Percentiles rank a stretch among this genome's conserved stretches.
These are phyloP conservation scores for Melanotaenia trifasciata DNA, from an alignment of 2,797 vertebrate genomes.

Conservation along the genomic window DNA sequence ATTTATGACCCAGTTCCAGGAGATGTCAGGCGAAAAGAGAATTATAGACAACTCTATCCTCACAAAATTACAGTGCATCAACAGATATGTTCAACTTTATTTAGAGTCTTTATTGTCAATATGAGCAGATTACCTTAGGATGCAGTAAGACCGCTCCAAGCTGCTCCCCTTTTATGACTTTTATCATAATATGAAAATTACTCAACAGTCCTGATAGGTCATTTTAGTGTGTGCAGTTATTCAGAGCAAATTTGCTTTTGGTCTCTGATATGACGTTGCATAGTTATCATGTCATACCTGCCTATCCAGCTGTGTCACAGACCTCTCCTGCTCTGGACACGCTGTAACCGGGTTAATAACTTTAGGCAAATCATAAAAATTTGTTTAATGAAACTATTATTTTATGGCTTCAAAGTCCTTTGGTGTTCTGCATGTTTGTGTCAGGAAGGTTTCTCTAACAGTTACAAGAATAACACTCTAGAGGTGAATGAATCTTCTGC, in stretches of 20 bases:
- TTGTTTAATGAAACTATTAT: background rate
- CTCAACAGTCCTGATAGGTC: background rate
- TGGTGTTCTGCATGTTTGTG: background rate
- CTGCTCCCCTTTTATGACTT: background rate
- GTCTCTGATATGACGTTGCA: constrained; percentile 8
- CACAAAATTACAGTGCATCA: too few species aligned
- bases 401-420: background rate
- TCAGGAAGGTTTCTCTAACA: background rate
- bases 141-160: background rate
- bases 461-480: background rate
- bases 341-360: constrained; percentile 1
- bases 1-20: too few species aligned
- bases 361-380: background rate
- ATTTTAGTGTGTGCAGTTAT: background rate
- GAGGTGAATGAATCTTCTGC: constrained; percentile 1
- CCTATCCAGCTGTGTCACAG: background rate
- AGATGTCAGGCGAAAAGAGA: too few species aligned
- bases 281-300: background rate
- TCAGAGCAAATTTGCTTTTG: constrained; percentile 12
- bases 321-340: background rate
- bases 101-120: background rate
- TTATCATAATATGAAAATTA: background rate
- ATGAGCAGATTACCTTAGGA: background rate
- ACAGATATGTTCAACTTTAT: too few species aligned
- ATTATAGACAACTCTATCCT: too few species aligned